Evolutionary conservation across 2,888 invertebrate genomes (phyloP), one percentile per base, ranked within the genome.

Genomic region (Ernsta delagoae): DNA sequence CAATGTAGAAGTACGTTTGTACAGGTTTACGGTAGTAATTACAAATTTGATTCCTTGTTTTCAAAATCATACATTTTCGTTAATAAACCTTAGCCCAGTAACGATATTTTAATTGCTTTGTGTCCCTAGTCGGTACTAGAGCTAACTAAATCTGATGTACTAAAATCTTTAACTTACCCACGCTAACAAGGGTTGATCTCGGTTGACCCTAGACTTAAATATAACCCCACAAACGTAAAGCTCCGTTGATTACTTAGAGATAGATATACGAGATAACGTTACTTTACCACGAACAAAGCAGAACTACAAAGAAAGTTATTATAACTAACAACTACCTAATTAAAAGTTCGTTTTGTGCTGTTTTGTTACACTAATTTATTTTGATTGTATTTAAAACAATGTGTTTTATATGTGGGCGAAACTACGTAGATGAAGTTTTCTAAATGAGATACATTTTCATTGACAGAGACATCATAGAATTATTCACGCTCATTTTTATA

Each of bases 201-300:
- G 54, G 5, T 11, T 31, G 54, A 34, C 34, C 54, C 24, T 53
- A 24, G 53, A 16, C 11, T 11, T 54, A 31, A 54, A 11, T 24
- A 54, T n/a, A 57, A 36, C 0, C 7, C 11, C 11, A 57, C 56
- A 31, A 56, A 36, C 34, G n/a, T 36, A 57, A 31, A 57, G 34
- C 56, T 57, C 36, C 56, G 36, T 36, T 57, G 34, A 36, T 57
- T 57, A 36, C 56, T 36, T 36, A 12, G 31, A 57, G 56, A 57
- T 57, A 57, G 7, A 57, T 36, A 39, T 36, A 57, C 3, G 12
- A 57, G 36, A 57, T 57, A 57, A 6, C 39, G 36, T 12, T 39
- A 57, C 59, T 59, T 41, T 9, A 59, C 9, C 59, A 9, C 16
- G 39, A 41, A 59, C 16, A 41, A 59, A 41, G 41, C 16, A 41